Base-by-base conservation (phyloP, 2,888 invertebrate species). In the Psylliodes chrysocephalus region DNA sequence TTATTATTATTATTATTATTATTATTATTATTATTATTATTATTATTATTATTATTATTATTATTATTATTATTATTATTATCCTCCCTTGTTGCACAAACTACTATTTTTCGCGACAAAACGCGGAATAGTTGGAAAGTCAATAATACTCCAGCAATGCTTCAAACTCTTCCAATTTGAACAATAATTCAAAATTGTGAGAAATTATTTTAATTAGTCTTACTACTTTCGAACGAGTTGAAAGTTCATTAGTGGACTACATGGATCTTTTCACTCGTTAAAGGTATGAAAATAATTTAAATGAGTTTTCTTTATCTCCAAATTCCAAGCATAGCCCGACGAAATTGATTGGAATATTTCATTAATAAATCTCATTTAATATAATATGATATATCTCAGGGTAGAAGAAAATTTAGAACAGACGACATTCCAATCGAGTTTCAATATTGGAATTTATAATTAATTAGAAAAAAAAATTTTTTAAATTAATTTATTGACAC, bases 191-290 rank as follows among this genome's bases (percentile, higher is more conserved):
- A 19, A 40, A 54, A 54, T 40, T 54, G 40, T 54, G 40, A 54
- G 40, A 54, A 54, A 54, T 54, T 54, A 54, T 54, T 54, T 40
- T 38, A 54, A 54, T 54, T 54, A 54, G 40, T 22, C 54, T 38
- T 40, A 59, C 40, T 59, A 59, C 12, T 59, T 40, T 38, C 12
- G 25, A 25, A 49, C 25, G 12, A 51, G 38, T 49, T 49, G 35
- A 25, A 25, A 69, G 71, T 75, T 76, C 75, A 77, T 77, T 76
- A 77, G 71, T 65, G 68, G 56, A 67, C 68, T 68, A 72, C 70
- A 73, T 73, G 73, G 75, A 74, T 75, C 75, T 73, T 69, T 63
- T 64, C 62, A 74, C 72, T 67, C 69, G 64, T 66, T 56, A 64
- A 70, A 67, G 72, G 75, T 56, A 42, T 69, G 68, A 51, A 68